Conservation (phyloP, 92 coral and sea anemone genomes). For the Zoanthus gigantus region DNA sequence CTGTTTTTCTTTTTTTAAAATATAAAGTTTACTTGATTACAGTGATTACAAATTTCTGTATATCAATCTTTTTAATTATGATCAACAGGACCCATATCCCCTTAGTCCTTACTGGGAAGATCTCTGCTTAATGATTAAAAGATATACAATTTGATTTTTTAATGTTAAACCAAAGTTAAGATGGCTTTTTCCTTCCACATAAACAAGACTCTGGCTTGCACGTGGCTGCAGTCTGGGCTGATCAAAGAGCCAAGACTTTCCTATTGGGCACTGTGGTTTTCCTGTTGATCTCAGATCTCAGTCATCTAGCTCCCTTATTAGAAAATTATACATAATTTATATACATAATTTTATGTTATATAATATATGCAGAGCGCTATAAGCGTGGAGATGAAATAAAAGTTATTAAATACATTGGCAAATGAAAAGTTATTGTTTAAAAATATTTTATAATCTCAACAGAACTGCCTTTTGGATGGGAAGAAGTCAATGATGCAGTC, state of each 20-base stretch:
- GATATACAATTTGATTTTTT: background rate
- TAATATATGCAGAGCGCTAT: too few relatives aligned
- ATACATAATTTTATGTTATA: too few relatives aligned
- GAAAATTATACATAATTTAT: too few relatives aligned
- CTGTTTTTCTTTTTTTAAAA: too few relatives aligned
- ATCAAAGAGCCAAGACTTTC: background rate
- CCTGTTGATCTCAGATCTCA: too few relatives aligned
- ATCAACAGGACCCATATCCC: background rate
- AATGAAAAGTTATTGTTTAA: background rate
- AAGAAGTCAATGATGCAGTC: constrained; percentile 85
- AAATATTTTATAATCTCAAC: constrained; percentile 1
- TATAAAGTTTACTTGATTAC: too few relatives aligned
- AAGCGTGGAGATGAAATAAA: too few relatives aligned
- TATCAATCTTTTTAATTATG: background rate
- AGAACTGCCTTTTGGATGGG: constrained; percentile 99
- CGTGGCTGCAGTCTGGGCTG: background rate
- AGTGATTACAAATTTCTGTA: background rate
- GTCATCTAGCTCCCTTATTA: too few relatives aligned
- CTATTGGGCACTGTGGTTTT: background rate
- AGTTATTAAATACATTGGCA: too few relatives aligned
- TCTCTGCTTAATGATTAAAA: background rate
- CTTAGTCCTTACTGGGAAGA: background rate
- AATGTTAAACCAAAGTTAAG: background rate
- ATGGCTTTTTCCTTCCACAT: background rate
- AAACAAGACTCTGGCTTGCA: background rate